phyloP scores from a whole-genome alignment of 35 echinoderm and acorn worm species.

The Patiria miniata region DNA sequence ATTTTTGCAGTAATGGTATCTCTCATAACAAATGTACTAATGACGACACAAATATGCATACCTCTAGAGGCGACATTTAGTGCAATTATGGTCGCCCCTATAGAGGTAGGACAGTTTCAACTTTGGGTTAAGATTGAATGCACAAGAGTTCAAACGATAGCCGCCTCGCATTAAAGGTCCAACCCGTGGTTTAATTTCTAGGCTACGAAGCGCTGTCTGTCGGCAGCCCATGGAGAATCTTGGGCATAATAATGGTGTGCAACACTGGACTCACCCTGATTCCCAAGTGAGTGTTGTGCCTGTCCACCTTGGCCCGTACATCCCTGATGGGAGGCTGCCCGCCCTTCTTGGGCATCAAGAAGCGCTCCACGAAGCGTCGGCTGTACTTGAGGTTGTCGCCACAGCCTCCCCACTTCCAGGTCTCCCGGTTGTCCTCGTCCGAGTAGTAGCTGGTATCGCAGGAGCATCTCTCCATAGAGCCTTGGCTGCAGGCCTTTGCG shows the following conservation, averaged over 20 bases:
- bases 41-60: no score
- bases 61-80: no score
- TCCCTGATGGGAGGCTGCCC: conserved; percentile 41
- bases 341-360: conserved; percentile 57
- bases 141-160: no score
- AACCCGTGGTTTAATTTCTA: no score
- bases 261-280: conserved; percentile 74
- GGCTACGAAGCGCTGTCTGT: no score
- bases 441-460: conserved; percentile 79
- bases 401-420: conserved; percentile 97
- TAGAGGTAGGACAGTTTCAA: no score
- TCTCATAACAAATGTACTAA: no score
- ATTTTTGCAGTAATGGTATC: no score
- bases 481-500: conserved; percentile 83
- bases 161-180: no score
- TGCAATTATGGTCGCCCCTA: no score
- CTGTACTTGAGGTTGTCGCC: conserved; percentile 93
- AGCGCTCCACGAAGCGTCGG: conserved; percentile 84
- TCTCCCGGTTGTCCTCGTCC: conserved; percentile 65
- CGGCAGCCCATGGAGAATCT: not conserved
- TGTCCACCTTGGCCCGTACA: conserved; percentile 69
- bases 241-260: no score
- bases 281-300: conserved; percentile 91
- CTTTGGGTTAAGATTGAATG: no score
- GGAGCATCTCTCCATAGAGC: conserved; percentile 54